Percentiles rank a stretch among this genome's conserved stretches.
Evolutionary conservation across 2,113 vertebrate species (phyloP).

Genomic region (Passer montanus): DNA sequence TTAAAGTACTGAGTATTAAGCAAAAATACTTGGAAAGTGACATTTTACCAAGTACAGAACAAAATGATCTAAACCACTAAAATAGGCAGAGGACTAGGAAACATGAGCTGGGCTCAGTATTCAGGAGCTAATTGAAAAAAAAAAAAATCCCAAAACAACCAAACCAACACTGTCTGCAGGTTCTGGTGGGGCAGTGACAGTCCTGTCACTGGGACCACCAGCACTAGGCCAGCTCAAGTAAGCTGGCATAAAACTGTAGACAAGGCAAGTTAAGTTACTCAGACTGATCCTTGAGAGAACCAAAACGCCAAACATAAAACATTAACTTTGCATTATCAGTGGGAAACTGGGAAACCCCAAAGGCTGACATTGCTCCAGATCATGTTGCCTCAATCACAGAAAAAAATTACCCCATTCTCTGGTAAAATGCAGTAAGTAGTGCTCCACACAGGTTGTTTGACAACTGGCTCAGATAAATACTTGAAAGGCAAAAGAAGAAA

Average conservation of each 20-base stretch:
- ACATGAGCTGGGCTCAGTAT: neutral
- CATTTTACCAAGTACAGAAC: neutral
- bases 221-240: neutral
- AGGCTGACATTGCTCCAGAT: neutral
- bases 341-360: neutral
- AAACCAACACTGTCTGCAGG: neutral
- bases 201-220: neutral
- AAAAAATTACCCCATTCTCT: neutral
- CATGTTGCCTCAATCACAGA: neutral
- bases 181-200: neutral
- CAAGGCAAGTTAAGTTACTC: neutral
- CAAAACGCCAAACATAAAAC: neutral
- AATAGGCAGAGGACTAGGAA: neutral
- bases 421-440: neutral
- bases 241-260: neutral
- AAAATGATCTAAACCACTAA: neutral
- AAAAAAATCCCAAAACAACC: neutral
- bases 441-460: neutral
- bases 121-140: neutral
- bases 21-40: conserved; percentile 12
- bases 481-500: neutral
- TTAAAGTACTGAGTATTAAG: neutral
- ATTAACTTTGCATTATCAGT: neutral
- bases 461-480: neutral
- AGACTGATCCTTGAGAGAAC: neutral